These are phyloP conservation scores for Lithobates sylvaticus DNA, from an alignment of 2,797 vertebrate genomes.

Conservation along the genomic window DNA sequence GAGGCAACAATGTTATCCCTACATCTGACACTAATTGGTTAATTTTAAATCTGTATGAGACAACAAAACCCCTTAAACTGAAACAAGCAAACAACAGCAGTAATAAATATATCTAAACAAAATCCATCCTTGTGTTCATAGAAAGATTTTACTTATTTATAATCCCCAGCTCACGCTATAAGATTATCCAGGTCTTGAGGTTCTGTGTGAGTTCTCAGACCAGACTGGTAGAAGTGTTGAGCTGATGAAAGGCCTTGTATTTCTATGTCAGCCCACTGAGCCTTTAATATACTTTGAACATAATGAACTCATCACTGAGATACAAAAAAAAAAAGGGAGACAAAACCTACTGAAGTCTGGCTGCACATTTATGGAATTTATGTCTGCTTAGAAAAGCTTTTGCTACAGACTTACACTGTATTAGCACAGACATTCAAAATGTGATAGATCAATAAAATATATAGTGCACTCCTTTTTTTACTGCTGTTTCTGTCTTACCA, in stretches of 20 bases:
- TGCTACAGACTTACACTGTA: conserved; percentile 55
- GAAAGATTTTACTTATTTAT: background rate
- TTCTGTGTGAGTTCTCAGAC: conserved; percentile 1
- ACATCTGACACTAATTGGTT: background rate
- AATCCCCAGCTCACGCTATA: conserved; percentile 5
- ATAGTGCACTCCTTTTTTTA: conserved; percentile 62
- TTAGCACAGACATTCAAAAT: conserved; percentile 61
- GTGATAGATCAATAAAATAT: conserved; percentile 64
- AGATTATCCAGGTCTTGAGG: conserved; percentile 12
- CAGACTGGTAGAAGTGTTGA: background rate
- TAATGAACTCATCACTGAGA: conserved; percentile 55
- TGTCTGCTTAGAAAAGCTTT: conserved; percentile 58
- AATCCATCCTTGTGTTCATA: background rate
- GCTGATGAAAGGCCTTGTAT: conserved; percentile 30
- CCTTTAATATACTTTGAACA: conserved; percentile 56
- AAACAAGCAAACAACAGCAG: background rate
- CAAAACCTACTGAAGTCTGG: conserved; percentile 19
- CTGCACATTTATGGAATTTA: conserved; percentile 59
- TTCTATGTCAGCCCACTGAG: conserved; percentile 41
- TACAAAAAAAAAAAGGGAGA: conserved; percentile 34
- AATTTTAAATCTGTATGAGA: background rate
- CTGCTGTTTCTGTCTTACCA: conserved; percentile 61
- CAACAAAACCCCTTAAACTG: background rate
- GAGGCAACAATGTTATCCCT: no score
- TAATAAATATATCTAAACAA: background rate